These are phyloP conservation scores for Drosophila aldrichi DNA, from an alignment of 2,888 invertebrate genomes.

Conservation along the genomic window DNA sequence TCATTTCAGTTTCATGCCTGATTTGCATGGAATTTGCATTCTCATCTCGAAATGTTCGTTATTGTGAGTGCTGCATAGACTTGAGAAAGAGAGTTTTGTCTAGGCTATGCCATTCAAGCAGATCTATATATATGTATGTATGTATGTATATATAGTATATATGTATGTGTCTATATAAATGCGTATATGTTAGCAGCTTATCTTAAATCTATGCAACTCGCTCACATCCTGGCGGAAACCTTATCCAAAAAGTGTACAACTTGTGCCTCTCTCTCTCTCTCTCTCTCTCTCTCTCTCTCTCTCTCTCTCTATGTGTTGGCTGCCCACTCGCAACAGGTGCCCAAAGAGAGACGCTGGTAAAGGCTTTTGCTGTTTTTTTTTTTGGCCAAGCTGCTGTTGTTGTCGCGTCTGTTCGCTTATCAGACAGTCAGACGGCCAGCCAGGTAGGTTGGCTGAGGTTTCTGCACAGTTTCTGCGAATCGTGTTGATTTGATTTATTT, in stretches of 20 bases:
- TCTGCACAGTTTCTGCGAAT: slow-evolving; percentile 73
- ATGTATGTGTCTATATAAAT: not conserved
- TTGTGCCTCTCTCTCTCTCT: not conserved
- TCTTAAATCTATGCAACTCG: slow-evolving; percentile 3
- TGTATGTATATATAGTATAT: not conserved
- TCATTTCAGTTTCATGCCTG: not conserved
- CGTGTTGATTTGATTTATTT: slow-evolving; percentile 82
- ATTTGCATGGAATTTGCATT: not conserved
- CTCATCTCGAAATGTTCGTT: not conserved
- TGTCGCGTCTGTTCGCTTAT: slow-evolving; percentile 49
- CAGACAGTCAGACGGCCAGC: slow-evolving; percentile 33
- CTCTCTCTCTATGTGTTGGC: not conserved
- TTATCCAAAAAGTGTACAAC: not conserved
- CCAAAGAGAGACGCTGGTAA: slow-evolving; percentile 1
- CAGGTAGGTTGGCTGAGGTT: slow-evolving; percentile 11
- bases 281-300: too few relatives aligned
- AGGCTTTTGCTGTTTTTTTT: slow-evolving; percentile 5
- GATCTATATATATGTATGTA: not conserved
- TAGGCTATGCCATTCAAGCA: not conserved
- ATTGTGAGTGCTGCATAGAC: not conserved
- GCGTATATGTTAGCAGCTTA: not conserved
- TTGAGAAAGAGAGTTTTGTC: not conserved
- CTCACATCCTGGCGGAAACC: slow-evolving; percentile 13
- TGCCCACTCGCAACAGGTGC: slow-evolving; percentile 18
- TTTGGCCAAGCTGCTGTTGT: slow-evolving; percentile 31